These are phyloP conservation scores for Drepanosiphum platanoidis DNA, from an alignment of 2,888 invertebrate genomes.

Conservation along the genomic window DNA sequence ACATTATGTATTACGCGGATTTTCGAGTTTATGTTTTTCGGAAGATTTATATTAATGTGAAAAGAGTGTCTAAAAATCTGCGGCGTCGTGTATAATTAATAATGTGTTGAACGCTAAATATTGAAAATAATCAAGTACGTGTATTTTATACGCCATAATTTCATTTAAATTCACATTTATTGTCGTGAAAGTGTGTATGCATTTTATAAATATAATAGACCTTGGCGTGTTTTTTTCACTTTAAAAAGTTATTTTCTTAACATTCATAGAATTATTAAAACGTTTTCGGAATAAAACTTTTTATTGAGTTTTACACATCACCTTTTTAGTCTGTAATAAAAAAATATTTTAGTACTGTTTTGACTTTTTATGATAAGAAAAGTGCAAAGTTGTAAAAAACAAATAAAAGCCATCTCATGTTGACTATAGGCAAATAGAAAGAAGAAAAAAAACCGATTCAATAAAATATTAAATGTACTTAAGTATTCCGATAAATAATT, in stretches of 20 bases:
- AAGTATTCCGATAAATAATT: not conserved
- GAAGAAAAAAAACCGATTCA: not conserved
- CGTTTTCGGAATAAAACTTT: constrained; percentile 16
- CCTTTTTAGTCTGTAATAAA: constrained; percentile 13
- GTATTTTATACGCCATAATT: too few species aligned
- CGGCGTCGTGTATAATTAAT: too few species aligned
- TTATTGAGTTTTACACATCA: constrained; percentile 17
- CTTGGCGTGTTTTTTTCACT: not conserved
- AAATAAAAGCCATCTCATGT: constrained; percentile 1
- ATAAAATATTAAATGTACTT: not conserved
- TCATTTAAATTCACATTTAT: too few species aligned
- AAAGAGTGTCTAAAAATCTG: too few species aligned
- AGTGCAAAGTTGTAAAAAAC: constrained; percentile 28
- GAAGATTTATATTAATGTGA: too few species aligned
- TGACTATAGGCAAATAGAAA: not conserved
- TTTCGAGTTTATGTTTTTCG: too few species aligned
- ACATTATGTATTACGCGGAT: too few species aligned
- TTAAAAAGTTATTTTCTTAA: not conserved
- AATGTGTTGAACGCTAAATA: too few species aligned
- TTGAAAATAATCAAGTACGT: too few species aligned
- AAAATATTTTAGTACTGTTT: constrained; percentile 20
- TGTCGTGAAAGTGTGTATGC: too few species aligned
- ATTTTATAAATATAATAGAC: not conserved
- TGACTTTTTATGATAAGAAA: constrained; percentile 23
- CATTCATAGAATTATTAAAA: not conserved